Base-by-base conservation (phyloP, 2,113 vertebrate species). In the Hyperopisus bebe region DNA sequence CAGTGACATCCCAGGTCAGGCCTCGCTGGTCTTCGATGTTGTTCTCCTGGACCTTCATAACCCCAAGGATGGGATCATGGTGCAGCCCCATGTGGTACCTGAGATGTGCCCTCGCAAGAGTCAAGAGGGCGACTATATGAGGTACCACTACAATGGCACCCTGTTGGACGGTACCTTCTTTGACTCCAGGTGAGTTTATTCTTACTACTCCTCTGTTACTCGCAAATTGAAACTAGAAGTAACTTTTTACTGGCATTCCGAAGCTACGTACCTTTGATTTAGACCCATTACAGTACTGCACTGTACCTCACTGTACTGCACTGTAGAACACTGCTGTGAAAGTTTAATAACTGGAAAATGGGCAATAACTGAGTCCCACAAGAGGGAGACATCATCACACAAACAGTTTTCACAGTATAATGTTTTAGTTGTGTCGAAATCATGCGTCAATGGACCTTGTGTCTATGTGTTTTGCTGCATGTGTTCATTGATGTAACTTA, bases 101-200 rank as follows among this genome's bases (percentile, higher is more conserved):
- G 95, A 97, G 46, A 91, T 95, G 46, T 99, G 98, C 55, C 93
- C 93, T 10, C 95, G 98, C 82, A 96, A 95, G 90, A 97, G 95
- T 50, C 94, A 95, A 13, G 85, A 93, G 0, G 98, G 98, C 88
- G 98, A 99, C 94, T 99, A 98, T 86, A 94, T 99, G 19, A 96
- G 98, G 9, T 99, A 99, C 92, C 98, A 99, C 91, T 99, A 99
- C 94, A 99, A 99, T 0, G 98, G 98, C 87, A 97, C 98, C 0
- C 97, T 99, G 55, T 90, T 99, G 58, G 98, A 99, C 39, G 98
- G 98, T 53, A 99, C 98, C 0, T 92, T 97, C 62, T 99, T 99
- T 92, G 98, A 99, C 92, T 99, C 98, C 94, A 99, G 98, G 98
- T 99, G 88, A 89, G 66, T 31, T 70, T 10, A 70, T 31, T 70